Base-by-base conservation (phyloP, 2,888 invertebrate species). In the Ormyrus labotus region DNA sequence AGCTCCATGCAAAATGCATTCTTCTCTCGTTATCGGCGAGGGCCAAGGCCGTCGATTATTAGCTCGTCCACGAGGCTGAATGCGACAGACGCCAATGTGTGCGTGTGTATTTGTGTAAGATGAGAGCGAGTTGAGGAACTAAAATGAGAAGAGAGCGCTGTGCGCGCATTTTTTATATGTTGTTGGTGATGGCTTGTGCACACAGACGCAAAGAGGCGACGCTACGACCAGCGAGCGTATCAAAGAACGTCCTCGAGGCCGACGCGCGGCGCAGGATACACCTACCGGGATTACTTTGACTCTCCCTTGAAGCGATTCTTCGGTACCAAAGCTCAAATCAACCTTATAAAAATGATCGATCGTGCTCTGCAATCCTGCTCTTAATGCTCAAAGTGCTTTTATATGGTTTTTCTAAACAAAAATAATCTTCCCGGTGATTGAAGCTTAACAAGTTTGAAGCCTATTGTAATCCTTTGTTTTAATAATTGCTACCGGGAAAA, bases 271-370 rank as follows among this genome's bases (percentile, higher is more conserved):
- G 93, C 93, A 91, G 93, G 93, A 88, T 94, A 93, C 92, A 94
- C 94, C 93, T 95, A 95, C 93, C 94, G 94, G 92, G 95, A 94
- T 93, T 94, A 95, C 93, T 96, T 96, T 92, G 96, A 96, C 91
- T 95, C 96, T 91, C 96, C 96, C 91, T 96, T 96, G 92, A 96
- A 95, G 92, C 95, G 96, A 93, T 95, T 94, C 92, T 96, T 96
- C 92, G 96, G 96, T 96, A 96, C 86, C 86, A 78, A 76, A 80
- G 83, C 70, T 83, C 8, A 81, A 81, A 76, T 82, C 83, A 7
- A 53, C 19, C 34, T 34, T 60, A 58, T 45, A n/a, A 64, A 64
- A 13, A 64, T 50, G 50, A 64, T 64, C n/a, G 34, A 34, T 34
- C 34, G 34, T 34, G 34, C 34, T 34, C 34, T 34, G 34, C 34